Conservation (phyloP, 2,113 vertebrate genomes). For the Hydropotes inermis region DNA sequence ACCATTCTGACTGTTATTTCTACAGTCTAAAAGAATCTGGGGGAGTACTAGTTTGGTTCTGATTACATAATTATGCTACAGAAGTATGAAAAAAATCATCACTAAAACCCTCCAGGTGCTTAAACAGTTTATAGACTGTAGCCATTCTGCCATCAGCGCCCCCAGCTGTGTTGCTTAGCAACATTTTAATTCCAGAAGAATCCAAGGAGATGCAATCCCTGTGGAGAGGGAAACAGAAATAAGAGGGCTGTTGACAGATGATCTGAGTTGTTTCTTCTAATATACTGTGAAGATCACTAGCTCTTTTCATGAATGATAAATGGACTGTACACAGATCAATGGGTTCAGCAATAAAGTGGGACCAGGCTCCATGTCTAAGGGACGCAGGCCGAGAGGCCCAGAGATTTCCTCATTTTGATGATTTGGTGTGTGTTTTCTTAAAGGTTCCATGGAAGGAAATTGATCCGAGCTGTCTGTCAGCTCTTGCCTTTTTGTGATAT, state of each 20-base stretch:
- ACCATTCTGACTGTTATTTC: constrained; percentile 57
- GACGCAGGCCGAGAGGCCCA: constrained; percentile 71
- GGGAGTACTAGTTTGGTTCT: constrained; percentile 60
- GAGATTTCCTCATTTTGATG: constrained; percentile 82
- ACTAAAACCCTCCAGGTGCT: constrained; percentile 77
- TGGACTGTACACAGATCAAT: constrained; percentile 93
- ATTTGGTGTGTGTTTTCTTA: constrained; percentile 82
- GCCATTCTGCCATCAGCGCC: constrained; percentile 78
- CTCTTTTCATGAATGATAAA: constrained; percentile 96
- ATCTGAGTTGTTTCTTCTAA: constrained; percentile 95
- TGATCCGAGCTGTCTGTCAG: constrained; percentile 77
- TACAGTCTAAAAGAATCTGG: constrained; percentile 57
- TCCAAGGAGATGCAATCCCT: constrained; percentile 91
- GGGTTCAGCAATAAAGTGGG: constrained; percentile 87
- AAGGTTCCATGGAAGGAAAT: constrained; percentile 80
- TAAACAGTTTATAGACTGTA: constrained; percentile 84
- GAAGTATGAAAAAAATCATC: constrained; percentile 69
- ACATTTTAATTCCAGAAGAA: constrained; percentile 93
- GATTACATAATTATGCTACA: constrained; percentile 79
- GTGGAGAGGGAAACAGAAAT: constrained; percentile 91
- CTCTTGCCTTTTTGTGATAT: constrained; percentile 76
- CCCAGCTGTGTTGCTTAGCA: constrained; percentile 93
- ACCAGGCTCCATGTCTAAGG: constrained; percentile 81
- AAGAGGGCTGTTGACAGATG: constrained; percentile 92
- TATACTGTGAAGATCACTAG: constrained; percentile 95